Evolutionary conservation across 2,888 invertebrate genomes (phyloP).

Genomic region (Pseudoips prasinana): DNA sequence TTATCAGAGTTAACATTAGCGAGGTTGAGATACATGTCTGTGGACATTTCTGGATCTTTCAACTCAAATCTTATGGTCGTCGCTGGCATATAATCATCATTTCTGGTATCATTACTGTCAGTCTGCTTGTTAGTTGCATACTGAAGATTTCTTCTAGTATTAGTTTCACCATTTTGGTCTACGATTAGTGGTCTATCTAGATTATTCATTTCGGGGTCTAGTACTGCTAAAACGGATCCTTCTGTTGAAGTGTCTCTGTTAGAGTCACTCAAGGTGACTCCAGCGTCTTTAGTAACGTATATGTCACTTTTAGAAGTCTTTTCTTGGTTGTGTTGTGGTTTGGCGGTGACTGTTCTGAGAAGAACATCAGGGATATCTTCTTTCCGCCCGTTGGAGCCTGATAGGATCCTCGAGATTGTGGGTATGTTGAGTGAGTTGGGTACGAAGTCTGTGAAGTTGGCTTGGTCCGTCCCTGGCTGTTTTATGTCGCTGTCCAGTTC

Average conservation of each 20-base stretch:
- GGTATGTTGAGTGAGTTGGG: slow-evolving; percentile 88
- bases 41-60: slow-evolving; percentile 76
- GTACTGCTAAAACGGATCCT: slow-evolving; percentile 71
- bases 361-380: slow-evolving; percentile 91
- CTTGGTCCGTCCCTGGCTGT: slow-evolving; percentile 61
- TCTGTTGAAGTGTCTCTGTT: slow-evolving; percentile 71
- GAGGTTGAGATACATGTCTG: slow-evolving; percentile 81
- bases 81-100: slow-evolving; percentile 65
- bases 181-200: slow-evolving; percentile 74
- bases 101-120: slow-evolving; percentile 63
- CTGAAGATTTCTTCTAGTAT: slow-evolving; percentile 75
- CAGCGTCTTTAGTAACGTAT: slow-evolving; percentile 67
- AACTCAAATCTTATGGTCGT: slow-evolving; percentile 74
- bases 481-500: slow-evolving; percentile 70
- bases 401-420: slow-evolving; percentile 91
- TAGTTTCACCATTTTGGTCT: slow-evolving; percentile 76
- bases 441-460: slow-evolving; percentile 84
- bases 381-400: slow-evolving; percentile 92
- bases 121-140: slow-evolving; percentile 70
- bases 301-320: slow-evolving; percentile 71
- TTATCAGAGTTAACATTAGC: slow-evolving; percentile 82
- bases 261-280: slow-evolving; percentile 70
- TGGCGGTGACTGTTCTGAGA: slow-evolving; percentile 85
- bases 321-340: slow-evolving; percentile 71
- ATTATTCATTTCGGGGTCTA: slow-evolving; percentile 79